Evolutionary conservation across 2,888 invertebrate species (phyloP).

Genomic region (Tholera decimalis): DNA sequence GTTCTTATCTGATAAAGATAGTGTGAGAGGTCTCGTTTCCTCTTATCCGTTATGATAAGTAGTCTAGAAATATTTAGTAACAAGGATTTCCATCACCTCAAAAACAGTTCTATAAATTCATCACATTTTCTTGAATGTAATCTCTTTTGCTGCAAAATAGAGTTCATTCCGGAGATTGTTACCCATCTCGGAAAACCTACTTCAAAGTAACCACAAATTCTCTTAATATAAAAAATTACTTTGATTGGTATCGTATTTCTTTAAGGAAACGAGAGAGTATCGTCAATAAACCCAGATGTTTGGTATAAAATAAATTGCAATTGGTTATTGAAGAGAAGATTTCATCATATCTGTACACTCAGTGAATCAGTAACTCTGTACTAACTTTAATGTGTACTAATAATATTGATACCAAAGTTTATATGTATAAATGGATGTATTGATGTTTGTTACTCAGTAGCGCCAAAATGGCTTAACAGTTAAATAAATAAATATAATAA

Average conservation of each 20-base stretch:
- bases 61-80: too few relatives aligned
- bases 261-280: slow-evolving; percentile 22
- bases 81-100: too few relatives aligned
- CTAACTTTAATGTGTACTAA: slow-evolving; percentile 15
- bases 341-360: slow-evolving; percentile 4
- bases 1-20: neutral
- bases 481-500: too few relatives aligned
- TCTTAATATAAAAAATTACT: slow-evolving; percentile 16
- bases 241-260: slow-evolving; percentile 35
- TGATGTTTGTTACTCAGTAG: too few relatives aligned
- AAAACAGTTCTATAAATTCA: too few relatives aligned
- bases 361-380: slow-evolving; percentile 9
- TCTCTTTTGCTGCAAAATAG: neutral
- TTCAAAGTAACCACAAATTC: slow-evolving; percentile 8
- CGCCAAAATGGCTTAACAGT: too few relatives aligned
- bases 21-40: too few relatives aligned
- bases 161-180: neutral
- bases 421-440: too few relatives aligned
- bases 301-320: slow-evolving; percentile 28
- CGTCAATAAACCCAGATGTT: slow-evolving; percentile 10
- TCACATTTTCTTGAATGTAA: too few relatives aligned
- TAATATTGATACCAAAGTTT: too few relatives aligned
- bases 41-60: neutral
- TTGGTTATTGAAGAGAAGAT: slow-evolving; percentile 30
- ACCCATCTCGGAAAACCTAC: neutral